These are phyloP conservation scores for Microplitis manilae DNA, from an alignment of 2,888 invertebrate genomes.

Conservation along the genomic window DNA sequence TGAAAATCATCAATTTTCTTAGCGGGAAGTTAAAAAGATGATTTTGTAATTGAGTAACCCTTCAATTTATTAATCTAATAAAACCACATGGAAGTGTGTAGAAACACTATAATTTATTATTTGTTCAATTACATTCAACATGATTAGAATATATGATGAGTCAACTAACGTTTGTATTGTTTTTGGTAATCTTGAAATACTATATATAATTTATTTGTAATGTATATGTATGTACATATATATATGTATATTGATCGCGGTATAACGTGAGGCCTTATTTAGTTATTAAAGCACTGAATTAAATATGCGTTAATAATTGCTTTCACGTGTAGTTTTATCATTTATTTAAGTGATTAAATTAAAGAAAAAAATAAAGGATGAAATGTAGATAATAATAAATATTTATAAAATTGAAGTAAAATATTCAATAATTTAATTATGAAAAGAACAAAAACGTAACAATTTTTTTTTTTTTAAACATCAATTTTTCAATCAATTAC, in stretches of 20 bases:
- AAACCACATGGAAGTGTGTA: background rate
- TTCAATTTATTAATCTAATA: background rate
- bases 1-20: too few relatives aligned
- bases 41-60: background rate
- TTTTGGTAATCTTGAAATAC: background rate
- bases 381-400: too few relatives aligned
- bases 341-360: slow-evolving; percentile 27
- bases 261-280: background rate
- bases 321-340: background rate
- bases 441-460: too few relatives aligned
- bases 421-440: too few relatives aligned
- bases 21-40: too few relatives aligned
- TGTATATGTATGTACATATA: too few relatives aligned
- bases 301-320: background rate
- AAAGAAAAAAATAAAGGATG: slow-evolving; percentile 12
- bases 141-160: background rate
- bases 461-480: background rate
- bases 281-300: background rate
- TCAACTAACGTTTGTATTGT: background rate
- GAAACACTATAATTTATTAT: too few relatives aligned
- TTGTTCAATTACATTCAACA: background rate
- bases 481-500: background rate
- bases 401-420: too few relatives aligned
- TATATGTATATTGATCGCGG: background rate
- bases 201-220: background rate